phyloP scores from a whole-genome alignment of 2,113 vertebrate species.

The Pelvicachromis taeniatus region DNA sequence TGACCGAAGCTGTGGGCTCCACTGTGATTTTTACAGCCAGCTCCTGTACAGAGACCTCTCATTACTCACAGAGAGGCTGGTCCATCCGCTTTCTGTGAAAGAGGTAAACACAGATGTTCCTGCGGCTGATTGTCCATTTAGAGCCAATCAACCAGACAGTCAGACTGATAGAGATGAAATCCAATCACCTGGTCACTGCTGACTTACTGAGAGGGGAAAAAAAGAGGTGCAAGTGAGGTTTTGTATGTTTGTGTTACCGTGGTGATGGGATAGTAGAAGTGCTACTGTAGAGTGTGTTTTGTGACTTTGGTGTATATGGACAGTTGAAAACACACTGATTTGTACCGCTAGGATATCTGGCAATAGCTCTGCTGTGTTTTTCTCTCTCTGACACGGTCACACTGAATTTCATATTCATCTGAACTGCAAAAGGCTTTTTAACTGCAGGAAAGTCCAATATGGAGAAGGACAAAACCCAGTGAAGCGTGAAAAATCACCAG shows the following conservation, averaged over 20 bases:
- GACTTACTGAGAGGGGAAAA: background rate
- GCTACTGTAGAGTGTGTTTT: background rate
- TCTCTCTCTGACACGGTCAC: background rate
- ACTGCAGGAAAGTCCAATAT: background rate
- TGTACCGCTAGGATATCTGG: background rate
- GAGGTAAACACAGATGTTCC: conserved; percentile 1
- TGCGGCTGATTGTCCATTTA: conserved; percentile 16
- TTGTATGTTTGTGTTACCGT: background rate
- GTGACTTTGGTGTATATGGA: background rate
- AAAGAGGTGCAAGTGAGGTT: background rate
- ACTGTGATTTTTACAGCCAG: background rate
- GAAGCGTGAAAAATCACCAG: conserved; percentile 15
- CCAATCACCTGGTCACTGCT: background rate
- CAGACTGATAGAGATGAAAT: background rate
- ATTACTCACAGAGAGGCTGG: background rate
- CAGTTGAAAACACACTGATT: background rate
- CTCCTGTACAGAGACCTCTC: background rate
- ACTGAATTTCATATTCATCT: background rate
- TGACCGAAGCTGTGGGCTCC: background rate
- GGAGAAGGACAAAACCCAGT: background rate
- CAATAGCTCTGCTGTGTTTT: background rate
- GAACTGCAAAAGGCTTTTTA: background rate
- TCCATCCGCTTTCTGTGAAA: background rate
- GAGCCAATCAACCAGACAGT: conserved; percentile 9
- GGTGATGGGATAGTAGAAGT: background rate